These are phyloP conservation scores for rabbit (Oryctolagus cuniculus) DNA, from an alignment of 2,113 vertebrate species.

Conservation along the genomic window mOryCun1.1 NC_091445.1:10250001-10250500, in stretches of 20 bases:
- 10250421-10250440: neutral
- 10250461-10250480: conserved; percentile 9
- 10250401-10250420: neutral
- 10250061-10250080: too few species aligned
- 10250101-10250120: neutral
- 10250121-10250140: neutral
- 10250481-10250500: neutral
- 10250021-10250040: too few species aligned
- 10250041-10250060: too few species aligned
- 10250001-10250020: too few species aligned
- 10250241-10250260: conserved; percentile 18
- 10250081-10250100: neutral
- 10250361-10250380: neutral
- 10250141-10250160: conserved; percentile 29
- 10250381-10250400: neutral
- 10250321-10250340: neutral
- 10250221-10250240: neutral
- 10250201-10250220: neutral
- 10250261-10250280: conserved; percentile 18
- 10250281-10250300: conserved; percentile 48
- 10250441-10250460: neutral
- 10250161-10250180: conserved; percentile 25
- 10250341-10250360: neutral
- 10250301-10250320: neutral
- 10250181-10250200: neutral